phyloP scores from a whole-genome alignment of 2,113 vertebrate genomes.

The Chrysemys picta region DNA sequence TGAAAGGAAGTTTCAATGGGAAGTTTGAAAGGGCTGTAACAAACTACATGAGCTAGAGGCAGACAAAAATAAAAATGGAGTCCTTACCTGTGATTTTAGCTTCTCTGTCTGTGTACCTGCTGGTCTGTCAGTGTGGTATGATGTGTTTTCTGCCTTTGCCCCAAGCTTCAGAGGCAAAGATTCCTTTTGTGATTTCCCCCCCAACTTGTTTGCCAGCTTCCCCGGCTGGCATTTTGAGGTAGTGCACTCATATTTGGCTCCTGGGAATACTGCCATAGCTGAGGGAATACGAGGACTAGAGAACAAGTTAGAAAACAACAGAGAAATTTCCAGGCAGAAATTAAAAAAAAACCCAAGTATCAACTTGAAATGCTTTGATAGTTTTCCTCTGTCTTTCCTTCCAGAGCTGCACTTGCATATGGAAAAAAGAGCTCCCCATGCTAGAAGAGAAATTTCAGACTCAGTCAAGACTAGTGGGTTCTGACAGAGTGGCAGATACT shows the following conservation, averaged over 20 bases:
- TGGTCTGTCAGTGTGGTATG: slow-evolving; percentile 57
- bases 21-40: neutral
- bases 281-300: slow-evolving; percentile 71
- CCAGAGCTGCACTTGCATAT: neutral
- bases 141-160: slow-evolving; percentile 71
- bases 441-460: neutral
- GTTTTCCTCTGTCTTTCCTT: slow-evolving; percentile 42
- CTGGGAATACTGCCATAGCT: slow-evolving; percentile 64
- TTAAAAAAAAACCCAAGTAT: slow-evolving; percentile 36
- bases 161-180: slow-evolving; percentile 52
- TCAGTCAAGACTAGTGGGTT: neutral
- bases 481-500: slow-evolving; percentile 14
- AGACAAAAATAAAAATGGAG: slow-evolving; percentile 46
- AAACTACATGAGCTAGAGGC: neutral
- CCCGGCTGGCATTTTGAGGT: slow-evolving; percentile 66
- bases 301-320: slow-evolving; percentile 72
- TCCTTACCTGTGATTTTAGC: slow-evolving; percentile 70
- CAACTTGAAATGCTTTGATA: slow-evolving; percentile 15
- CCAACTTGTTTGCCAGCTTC: slow-evolving; percentile 58
- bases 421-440: slow-evolving; percentile 19
- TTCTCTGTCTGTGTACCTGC: slow-evolving; percentile 63
- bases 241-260: slow-evolving; percentile 63
- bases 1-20: neutral
- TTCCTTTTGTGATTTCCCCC: slow-evolving; percentile 49
- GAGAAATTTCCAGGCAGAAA: slow-evolving; percentile 43